A percentile compares a stretch with the other conserved stretches of the same genome.
These are phyloP conservation scores for Parauchenoglanis ngamensis DNA, from an alignment of 2,797 vertebrate species.

Conservation along the genomic window DNA sequence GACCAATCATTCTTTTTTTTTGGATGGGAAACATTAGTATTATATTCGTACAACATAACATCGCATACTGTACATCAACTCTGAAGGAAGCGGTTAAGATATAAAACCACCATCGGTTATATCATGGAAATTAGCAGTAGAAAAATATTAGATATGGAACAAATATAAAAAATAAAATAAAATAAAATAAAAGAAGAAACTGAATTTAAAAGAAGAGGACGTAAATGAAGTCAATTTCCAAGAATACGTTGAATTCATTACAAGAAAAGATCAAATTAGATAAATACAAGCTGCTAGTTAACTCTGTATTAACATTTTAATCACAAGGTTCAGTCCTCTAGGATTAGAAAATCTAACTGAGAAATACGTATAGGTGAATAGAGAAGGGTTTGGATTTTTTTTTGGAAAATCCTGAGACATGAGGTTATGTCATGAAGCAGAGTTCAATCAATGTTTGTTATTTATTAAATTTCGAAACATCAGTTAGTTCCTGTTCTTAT, in stretches of 20 bases:
- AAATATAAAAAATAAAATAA: neutral
- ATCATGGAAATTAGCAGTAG: too few relatives aligned
- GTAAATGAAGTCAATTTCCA: neutral
- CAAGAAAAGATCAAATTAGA: neutral
- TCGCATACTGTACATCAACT: too few relatives aligned
- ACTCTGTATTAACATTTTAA: neutral
- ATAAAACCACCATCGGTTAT: too few relatives aligned
- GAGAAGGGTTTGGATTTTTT: neutral
- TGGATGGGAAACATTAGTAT: too few relatives aligned
- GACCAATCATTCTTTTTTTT: too few relatives aligned
- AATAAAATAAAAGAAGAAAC: neutral
- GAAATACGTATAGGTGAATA: neutral
- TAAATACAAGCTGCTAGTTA: neutral
- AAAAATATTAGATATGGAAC: too few relatives aligned
- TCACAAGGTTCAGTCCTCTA: neutral
- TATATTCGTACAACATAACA: too few relatives aligned
- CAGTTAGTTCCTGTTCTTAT: neutral
- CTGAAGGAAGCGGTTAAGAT: too few relatives aligned
- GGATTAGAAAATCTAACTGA: neutral
- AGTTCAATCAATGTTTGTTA: too few relatives aligned
- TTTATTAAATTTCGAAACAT: neutral
- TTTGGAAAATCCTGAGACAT: neutral
- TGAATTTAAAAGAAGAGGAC: neutral
- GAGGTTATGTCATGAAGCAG: too few relatives aligned
- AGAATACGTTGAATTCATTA: neutral